A percentile compares a stretch with the other conserved stretches of the same genome.
These are phyloP conservation scores for Vanacampus margaritifer DNA, from an alignment of 2,113 vertebrate species.

Conservation along the genomic window DNA sequence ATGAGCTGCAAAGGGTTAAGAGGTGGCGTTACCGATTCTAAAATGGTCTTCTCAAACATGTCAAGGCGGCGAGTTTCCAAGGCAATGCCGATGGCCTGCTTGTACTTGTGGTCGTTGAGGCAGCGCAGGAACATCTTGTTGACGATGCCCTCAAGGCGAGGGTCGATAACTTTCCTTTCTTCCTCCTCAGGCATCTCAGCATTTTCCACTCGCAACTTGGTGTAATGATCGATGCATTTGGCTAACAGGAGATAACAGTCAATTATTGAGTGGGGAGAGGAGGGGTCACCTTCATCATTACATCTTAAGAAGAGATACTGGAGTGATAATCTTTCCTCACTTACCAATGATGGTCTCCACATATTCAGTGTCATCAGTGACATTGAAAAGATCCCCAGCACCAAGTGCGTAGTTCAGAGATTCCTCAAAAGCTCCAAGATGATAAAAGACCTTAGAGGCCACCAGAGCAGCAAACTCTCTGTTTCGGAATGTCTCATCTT, in stretches of 20 bases:
- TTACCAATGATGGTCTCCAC: conserved; percentile 99
- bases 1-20: not conserved
- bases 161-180: conserved; percentile 90
- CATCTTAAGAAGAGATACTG: not conserved
- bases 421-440: conserved; percentile 97
- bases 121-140: conserved; percentile 99
- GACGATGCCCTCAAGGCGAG: conserved; percentile 93
- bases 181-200: conserved; percentile 90
- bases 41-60: conserved; percentile 94
- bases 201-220: conserved; percentile 95
- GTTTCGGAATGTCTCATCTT: conserved; percentile 95
- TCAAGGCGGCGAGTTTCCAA: conserved; percentile 93
- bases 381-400: conserved; percentile 97
- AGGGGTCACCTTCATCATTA: not conserved
- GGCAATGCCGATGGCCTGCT: conserved; percentile 95
- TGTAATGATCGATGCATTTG: conserved; percentile 98
- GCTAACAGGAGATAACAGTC: conserved; percentile 66
- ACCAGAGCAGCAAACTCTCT: conserved; percentile 94
- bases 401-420: conserved; percentile 97
- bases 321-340: conserved; percentile 14
- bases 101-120: conserved; percentile 96
- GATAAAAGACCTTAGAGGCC: conserved; percentile 98
- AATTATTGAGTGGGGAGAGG: not conserved
- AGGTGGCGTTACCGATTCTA: conserved; percentile 68
- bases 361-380: conserved; percentile 96